A percentile compares a stretch with the other conserved stretches of the same genome.
phyloP scores from a whole-genome alignment of 2,888 invertebrate genomes.

The Thymelicus sylvestris region DNA sequence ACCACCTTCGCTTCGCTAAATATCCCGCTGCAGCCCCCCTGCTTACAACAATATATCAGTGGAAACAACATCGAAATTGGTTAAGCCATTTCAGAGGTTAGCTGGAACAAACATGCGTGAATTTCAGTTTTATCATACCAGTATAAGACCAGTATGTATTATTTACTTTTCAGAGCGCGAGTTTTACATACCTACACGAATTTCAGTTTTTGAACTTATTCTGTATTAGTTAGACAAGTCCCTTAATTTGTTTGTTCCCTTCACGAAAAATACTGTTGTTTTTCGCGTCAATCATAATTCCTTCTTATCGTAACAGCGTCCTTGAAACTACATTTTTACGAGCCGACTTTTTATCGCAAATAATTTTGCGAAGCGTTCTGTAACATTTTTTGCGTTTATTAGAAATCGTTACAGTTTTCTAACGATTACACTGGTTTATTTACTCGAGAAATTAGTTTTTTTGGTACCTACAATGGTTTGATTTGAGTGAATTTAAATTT shows the following conservation, averaged over 20 bases:
- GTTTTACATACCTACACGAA: too few species aligned
- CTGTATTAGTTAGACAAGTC: neutral
- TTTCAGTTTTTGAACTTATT: neutral
- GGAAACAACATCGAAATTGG: too few species aligned
- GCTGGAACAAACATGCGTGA: too few species aligned
- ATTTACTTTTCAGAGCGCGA: too few species aligned
- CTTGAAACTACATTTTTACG: constrained; percentile 10
- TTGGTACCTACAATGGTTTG: neutral
- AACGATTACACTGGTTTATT: neutral
- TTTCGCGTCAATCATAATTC: constrained; percentile 15
- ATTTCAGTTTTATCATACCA: too few species aligned
- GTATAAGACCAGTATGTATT: too few species aligned
- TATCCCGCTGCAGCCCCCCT: too few species aligned
- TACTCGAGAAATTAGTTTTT: neutral
- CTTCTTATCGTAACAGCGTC: constrained; percentile 1
- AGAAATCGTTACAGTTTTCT: neutral
- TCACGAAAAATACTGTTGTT: constrained; percentile 13
- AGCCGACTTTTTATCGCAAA: neutral
- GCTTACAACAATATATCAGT: too few species aligned
- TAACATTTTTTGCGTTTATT: constrained; percentile 5
- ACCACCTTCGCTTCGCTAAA: too few species aligned
- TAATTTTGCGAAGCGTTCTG: neutral
- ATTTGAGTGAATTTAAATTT: too few species aligned
- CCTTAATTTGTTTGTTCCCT: constrained; percentile 9
- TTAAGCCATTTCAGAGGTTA: too few species aligned